Evolutionary conservation across 2,797 vertebrate species (phyloP), one percentile per base, ranked within the genome.

Genomic region (Diceros bicornis): DNA sequence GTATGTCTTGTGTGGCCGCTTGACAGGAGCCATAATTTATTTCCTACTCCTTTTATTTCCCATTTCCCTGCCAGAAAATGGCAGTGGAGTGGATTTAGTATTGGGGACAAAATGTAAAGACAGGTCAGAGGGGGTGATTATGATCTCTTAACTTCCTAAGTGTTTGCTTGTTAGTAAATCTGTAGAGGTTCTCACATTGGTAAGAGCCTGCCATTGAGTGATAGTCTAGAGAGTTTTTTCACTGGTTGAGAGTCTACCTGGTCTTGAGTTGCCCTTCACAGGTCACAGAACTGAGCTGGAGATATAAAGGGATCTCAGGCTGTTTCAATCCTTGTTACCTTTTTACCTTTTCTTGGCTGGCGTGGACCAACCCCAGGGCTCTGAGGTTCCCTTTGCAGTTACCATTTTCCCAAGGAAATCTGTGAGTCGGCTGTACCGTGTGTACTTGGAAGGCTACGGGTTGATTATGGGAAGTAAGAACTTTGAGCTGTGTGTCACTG

Each of bases 21-120:
- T 86, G 75, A 84, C 41, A 96, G 93, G 61, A 93, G 13, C 84
- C 44, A 34, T 25, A 78, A 85, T 95, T 92, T 95, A 85, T 91
- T 96, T 94, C 74, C 64, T 71, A 25, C 4, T 74, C 71, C 50
- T 59, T 94, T 95, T 84, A 44, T 94, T 93, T 37, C 71, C 41
- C 23, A 57, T 37, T 57, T 89, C 32, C 71, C 27, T 88, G 34
- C 25, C 71, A 81, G 92, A 92, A 78, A 78, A 71, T 59, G 88
- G 47, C 64, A 79, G 50, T 91, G 37, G 47, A 68, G 9, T 84
- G 1, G 72, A 86, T 59, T 72, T 94, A 77, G 44, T 93, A 20
- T 47, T 27, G 64, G 85, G 44, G 23, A 69, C 57, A 59, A 90
- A 84, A 74, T n/a, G 41, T 41, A 86, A 82, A 86, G 74, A 52